Percentiles rank a stretch among this genome's conserved stretches.
Conservation (phyloP, 2,888 invertebrate genomes). For the Catotricha subobsoleta region DNA sequence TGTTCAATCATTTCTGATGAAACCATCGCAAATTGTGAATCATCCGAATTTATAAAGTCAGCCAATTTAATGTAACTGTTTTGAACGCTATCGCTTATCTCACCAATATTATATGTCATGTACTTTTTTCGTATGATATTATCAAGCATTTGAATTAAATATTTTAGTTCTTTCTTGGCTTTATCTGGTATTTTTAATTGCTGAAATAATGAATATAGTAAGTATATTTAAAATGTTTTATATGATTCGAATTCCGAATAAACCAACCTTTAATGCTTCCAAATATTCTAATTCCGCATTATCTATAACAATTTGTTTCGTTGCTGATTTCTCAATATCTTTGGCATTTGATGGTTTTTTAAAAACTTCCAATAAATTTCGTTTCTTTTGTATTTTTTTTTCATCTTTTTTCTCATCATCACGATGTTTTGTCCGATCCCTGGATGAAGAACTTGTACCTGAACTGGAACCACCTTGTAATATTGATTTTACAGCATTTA, state of each 20-base stretch:
- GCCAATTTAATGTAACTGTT: conserved; percentile 50
- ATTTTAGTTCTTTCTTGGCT: conserved; percentile 24
- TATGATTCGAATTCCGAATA: background rate
- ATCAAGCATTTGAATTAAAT: conserved; percentile 25
- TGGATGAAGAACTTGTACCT: conserved; percentile 6
- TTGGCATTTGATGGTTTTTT: conserved; percentile 18
- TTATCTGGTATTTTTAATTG: conserved; percentile 26
- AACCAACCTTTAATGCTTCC: conserved; percentile 7
- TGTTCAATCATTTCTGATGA: conserved; percentile 53
- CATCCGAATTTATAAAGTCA: conserved; percentile 23
- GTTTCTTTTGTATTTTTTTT: conserved; percentile 19
- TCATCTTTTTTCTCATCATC: conserved; percentile 7
- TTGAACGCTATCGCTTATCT: conserved; percentile 77
- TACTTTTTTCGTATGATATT: conserved; percentile 21
- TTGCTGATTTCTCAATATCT: conserved; percentile 7
- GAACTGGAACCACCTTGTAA: conserved; percentile 3
- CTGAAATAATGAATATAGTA: conserved; percentile 13
- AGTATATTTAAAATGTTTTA: background rate
- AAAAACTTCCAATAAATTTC: conserved; percentile 22
- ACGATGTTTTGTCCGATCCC: conserved; percentile 8
- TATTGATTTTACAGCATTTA: conserved; percentile 4
- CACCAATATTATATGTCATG: conserved; percentile 39
- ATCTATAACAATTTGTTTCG: conserved; percentile 4
- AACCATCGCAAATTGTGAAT: conserved; percentile 21
- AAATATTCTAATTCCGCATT: conserved; percentile 9